Conservation (phyloP, 2,797 vertebrate genomes). For the Alectoris magna region DNA sequence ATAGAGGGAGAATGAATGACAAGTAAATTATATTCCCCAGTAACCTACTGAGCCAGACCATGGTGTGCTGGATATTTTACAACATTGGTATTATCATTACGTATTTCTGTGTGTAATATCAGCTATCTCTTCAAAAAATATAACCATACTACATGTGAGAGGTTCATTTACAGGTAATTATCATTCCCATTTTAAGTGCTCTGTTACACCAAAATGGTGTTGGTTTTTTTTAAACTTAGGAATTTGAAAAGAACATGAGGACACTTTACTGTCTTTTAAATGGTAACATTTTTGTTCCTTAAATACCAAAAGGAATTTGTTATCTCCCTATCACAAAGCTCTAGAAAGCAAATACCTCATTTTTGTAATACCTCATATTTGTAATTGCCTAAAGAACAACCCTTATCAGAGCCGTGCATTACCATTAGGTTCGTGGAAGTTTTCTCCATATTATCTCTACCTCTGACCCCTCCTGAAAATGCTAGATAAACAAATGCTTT, state of each 20-base stretch:
- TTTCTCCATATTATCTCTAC: background rate
- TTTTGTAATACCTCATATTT: background rate
- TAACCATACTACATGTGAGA: background rate
- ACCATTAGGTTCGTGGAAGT: fast-evolving
- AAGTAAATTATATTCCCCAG: background rate
- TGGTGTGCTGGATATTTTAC: background rate
- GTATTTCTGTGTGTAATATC: background rate
- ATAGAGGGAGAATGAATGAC: background rate
- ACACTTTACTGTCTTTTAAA: background rate
- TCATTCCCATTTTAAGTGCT: background rate
- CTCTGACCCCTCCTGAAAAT: background rate
- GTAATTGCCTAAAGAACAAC: background rate
- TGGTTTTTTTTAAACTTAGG: background rate
- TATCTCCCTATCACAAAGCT: background rate
- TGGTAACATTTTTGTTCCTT: background rate
- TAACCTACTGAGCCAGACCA: background rate
- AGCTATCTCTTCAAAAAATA: constrained; percentile 2
- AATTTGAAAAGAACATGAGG: background rate
- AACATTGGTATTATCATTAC: background rate
- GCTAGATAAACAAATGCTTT: background rate
- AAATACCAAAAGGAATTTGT: background rate
- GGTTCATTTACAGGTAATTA: background rate
- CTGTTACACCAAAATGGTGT: background rate
- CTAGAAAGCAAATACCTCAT: background rate
- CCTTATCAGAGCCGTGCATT: background rate